Evolutionary conservation across 2,113 vertebrate species (phyloP).

Genomic region (Cygnus buccinator): DNA sequence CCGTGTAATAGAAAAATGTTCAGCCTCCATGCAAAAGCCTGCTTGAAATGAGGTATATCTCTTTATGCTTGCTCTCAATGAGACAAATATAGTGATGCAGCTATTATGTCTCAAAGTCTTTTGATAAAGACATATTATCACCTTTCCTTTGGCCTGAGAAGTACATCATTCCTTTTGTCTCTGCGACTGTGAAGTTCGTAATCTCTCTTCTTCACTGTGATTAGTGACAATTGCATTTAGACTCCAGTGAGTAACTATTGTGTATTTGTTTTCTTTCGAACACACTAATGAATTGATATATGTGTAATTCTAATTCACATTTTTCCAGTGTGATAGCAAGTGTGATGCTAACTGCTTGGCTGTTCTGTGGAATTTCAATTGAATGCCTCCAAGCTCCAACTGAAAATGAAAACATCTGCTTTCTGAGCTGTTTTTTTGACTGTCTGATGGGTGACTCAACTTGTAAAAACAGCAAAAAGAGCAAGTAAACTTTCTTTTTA

Average conservation of each 20-base stretch:
- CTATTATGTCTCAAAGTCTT: not conserved
- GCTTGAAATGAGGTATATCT: not conserved
- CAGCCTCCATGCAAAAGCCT: not conserved
- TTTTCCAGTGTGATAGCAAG: slow-evolving; percentile 32
- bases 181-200: not conserved
- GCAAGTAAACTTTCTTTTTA: not conserved
- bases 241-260: slow-evolving; percentile 6
- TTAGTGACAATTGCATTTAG: slow-evolving; percentile 30
- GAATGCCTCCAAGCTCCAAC: not conserved
- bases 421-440: not conserved
- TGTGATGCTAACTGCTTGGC: not conserved
- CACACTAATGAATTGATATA: slow-evolving; percentile 38
- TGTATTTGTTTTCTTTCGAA: slow-evolving; percentile 32
- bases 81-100: not conserved
- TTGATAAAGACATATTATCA: not conserved
- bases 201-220: slow-evolving; percentile 20
- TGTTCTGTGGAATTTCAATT: slow-evolving; percentile 31
- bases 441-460: not conserved
- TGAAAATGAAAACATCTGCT: slow-evolving; percentile 41
- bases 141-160: not conserved
- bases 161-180: slow-evolving; percentile 12
- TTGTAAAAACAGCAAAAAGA: slow-evolving; percentile 28
- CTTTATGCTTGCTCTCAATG: not conserved
- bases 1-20: not conserved
- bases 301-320: slow-evolving; percentile 33